Percentiles rank a stretch among this genome's conserved stretches.
Evolutionary conservation across 2,113 vertebrate species (phyloP).

Genomic region (Pimephales promelas): DNA sequence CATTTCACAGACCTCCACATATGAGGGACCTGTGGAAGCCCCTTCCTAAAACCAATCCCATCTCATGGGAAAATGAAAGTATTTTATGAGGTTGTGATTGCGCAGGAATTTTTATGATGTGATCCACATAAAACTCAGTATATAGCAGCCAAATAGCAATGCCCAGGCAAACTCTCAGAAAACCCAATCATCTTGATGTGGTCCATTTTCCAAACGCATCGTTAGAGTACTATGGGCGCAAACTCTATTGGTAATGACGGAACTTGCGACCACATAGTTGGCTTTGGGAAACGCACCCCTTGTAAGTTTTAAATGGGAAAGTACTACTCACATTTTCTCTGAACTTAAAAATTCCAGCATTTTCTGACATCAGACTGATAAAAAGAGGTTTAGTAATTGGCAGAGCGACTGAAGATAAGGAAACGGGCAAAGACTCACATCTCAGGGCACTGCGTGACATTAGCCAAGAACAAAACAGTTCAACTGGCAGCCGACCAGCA

Average conservation of each 20-base stretch:
- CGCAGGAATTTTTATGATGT: not conserved
- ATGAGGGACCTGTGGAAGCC: not conserved
- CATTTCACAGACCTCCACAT: not conserved
- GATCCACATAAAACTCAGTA: too few species aligned
- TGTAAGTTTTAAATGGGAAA: not conserved
- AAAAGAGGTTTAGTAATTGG: not conserved
- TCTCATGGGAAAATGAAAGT: not conserved
- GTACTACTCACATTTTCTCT: not conserved
- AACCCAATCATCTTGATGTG: too few species aligned
- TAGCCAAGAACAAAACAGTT: conserved; percentile 9
- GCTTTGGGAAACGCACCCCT: too few species aligned
- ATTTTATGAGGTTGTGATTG: not conserved
- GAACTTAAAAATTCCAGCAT: not conserved
- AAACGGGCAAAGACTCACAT: not conserved
- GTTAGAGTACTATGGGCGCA: too few species aligned
- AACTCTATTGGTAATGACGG: too few species aligned
- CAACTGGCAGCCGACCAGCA: not conserved
- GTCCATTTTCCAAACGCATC: too few species aligned
- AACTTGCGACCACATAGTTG: too few species aligned
- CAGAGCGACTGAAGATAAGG: not conserved
- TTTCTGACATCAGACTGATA: not conserved
- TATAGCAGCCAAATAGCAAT: too few species aligned
- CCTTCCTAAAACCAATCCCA: not conserved
- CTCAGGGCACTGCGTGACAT: conserved; percentile 20
- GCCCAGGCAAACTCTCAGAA: too few species aligned